These are phyloP conservation scores for Sialia sialis DNA, from an alignment of 2,113 vertebrate species.

Conservation along the genomic window DNA sequence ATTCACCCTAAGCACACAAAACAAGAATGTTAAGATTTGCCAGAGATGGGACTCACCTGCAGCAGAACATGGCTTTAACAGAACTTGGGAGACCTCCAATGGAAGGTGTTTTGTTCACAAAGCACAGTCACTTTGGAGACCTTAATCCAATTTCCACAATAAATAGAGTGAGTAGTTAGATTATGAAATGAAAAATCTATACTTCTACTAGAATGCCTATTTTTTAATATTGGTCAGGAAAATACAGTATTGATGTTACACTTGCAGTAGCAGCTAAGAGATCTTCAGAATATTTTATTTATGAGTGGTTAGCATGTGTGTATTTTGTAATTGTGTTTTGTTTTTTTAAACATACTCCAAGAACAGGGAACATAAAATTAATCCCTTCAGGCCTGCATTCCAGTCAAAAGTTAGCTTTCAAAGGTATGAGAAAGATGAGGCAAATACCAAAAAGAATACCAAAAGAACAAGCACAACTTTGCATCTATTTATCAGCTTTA, in stretches of 20 bases:
- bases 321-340: neutral
- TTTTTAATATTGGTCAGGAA: neutral
- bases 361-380: neutral
- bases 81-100: neutral
- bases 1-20: conserved; percentile 64
- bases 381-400: neutral
- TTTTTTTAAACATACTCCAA: neutral
- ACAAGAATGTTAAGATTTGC: neutral
- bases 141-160: neutral
- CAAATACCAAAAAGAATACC: neutral
- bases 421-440: neutral
- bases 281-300: neutral
- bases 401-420: neutral
- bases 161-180: neutral
- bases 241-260: neutral
- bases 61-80: neutral
- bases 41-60: neutral
- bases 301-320: neutral
- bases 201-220: neutral
- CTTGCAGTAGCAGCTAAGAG: neutral
- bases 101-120: neutral
- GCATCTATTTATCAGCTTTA: neutral
- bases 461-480: neutral
- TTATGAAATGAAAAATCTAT: neutral
- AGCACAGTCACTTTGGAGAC: neutral